phyloP scores from a whole-genome alignment of 1,140 invertebrate genomes.

The Rhyacophila brunnea region DNA sequence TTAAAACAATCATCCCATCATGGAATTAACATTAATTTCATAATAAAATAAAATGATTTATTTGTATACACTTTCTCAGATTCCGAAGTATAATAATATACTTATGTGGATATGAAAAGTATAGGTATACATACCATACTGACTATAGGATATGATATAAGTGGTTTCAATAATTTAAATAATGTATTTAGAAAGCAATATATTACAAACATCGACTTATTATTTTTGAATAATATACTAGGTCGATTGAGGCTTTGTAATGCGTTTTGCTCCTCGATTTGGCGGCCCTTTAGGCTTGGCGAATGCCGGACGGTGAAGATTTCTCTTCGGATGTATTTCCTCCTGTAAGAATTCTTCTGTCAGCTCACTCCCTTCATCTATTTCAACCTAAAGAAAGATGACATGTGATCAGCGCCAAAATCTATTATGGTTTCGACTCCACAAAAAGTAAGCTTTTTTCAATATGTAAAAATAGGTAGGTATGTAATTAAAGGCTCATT shows the following conservation, averaged over 20 bases:
- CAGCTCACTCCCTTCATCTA: conserved; percentile 84
- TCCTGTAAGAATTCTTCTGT: conserved; percentile 88
- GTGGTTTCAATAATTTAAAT: neutral
- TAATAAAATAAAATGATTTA: no score
- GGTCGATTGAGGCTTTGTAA: conserved; percentile 69
- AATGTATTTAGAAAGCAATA: neutral
- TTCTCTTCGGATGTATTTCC: conserved; percentile 92
- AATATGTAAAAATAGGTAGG: no score
- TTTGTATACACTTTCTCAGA: neutral
- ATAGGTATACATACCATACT: neutral
- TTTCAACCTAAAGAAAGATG: conserved; percentile 73
- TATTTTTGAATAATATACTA: conserved; percentile 20
- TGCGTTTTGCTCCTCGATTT: conserved; percentile 83
- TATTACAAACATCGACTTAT: conserved; percentile 11
- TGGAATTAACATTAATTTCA: no score
- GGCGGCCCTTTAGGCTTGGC: conserved; percentile 94
- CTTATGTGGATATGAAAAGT: neutral
- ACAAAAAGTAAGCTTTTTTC: no score
- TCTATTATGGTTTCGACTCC: no score
- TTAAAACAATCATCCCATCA: no score
- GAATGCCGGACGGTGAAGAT: conserved; percentile 86
- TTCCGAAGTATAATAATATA: neutral
- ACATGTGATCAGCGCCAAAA: no score
- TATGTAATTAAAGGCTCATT: no score
- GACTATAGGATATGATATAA: no score